phyloP scores from a whole-genome alignment of 1,140 invertebrate species.

The Nasonia vitripennis region DNA sequence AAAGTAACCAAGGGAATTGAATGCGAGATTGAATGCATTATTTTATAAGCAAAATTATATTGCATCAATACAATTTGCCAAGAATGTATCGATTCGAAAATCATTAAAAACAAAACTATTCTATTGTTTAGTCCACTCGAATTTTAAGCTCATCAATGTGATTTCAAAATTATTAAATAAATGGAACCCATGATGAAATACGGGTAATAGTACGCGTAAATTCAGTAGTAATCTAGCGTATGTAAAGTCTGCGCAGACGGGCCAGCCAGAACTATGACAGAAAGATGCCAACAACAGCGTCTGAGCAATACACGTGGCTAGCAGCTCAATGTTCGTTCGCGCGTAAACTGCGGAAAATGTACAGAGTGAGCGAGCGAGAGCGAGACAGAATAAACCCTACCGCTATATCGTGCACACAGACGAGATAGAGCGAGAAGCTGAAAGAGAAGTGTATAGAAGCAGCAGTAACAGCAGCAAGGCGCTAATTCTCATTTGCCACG shows the following conservation, averaged over 20 bases:
- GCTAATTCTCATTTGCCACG: slow-evolving; percentile 26
- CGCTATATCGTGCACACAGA: neutral
- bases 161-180: neutral
- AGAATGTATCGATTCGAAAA: too few species aligned
- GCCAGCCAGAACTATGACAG: neutral
- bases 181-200: too few species aligned
- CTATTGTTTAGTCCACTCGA: too few species aligned
- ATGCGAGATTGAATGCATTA: too few species aligned
- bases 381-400: neutral
- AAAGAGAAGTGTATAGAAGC: slow-evolving; percentile 5
- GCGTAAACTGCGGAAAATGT: neutral
- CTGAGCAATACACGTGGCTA: neutral
- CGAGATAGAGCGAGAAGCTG: slow-evolving; percentile 3
- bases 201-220: neutral
- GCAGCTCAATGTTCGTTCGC: neutral
- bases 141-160: too few species aligned
- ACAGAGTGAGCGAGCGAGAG: neutral
- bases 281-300: neutral
- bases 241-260: neutral
- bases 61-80: too few species aligned
- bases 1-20: too few species aligned
- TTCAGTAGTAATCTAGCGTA: neutral
- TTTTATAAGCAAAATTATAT: too few species aligned
- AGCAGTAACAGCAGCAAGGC: neutral
- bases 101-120: too few species aligned